A percentile compares a stretch with the other conserved stretches of the same genome.
Conservation (phyloP, 2,113 vertebrate genomes). For the Cyanoliseus patagonus region DNA sequence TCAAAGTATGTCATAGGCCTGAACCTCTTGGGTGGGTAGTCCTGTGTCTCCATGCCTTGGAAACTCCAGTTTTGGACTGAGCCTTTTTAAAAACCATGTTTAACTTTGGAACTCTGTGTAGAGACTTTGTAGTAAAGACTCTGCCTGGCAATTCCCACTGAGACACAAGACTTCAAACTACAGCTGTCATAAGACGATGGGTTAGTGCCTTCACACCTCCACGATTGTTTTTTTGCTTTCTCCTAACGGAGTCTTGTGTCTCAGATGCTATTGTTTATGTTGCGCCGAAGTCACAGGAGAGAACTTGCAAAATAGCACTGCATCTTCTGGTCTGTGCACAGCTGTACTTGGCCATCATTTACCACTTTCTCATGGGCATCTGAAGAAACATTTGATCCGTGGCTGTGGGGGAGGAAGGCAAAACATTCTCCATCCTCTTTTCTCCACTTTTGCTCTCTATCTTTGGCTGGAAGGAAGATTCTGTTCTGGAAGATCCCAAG, state of each 20-base stretch:
- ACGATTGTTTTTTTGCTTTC: not conserved
- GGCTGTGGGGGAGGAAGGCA: not conserved
- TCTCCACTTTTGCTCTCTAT: not conserved
- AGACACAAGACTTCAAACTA: not conserved
- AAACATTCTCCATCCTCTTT: not conserved
- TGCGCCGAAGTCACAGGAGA: not conserved
- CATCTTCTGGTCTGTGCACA: not conserved
- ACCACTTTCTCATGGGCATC: not conserved
- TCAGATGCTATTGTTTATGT: not conserved
- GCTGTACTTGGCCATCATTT: not conserved
- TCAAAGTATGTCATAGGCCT: not conserved
- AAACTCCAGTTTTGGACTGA: not conserved
- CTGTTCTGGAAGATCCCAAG: not conserved
- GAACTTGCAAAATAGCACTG: not conserved
- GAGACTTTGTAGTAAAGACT: not conserved
- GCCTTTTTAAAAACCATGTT: not conserved
- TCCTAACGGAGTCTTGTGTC: not conserved
- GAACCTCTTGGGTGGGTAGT: not conserved
- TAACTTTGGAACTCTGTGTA: not conserved
- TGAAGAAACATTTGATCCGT: not conserved
- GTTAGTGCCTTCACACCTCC: not conserved
- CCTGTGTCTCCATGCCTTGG: not conserved
- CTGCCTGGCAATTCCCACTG: not conserved
- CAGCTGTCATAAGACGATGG: accelerated
- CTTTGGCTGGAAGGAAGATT: not conserved